phyloP scores from a whole-genome alignment of 1,140 invertebrate genomes.

The Trinorchestia longiramus region DNA sequence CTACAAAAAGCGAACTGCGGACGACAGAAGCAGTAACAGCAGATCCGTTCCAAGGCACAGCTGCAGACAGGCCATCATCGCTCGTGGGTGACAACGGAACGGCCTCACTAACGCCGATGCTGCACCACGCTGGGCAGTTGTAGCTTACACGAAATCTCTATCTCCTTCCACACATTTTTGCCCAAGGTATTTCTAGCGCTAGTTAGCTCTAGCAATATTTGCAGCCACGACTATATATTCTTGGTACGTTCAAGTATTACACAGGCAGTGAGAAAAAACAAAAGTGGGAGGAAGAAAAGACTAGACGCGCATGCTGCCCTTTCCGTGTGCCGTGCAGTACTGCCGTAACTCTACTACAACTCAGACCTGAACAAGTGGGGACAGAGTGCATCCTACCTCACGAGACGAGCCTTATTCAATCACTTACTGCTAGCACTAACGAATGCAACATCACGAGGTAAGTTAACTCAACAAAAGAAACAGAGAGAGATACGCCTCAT shows the following conservation, averaged over 20 bases:
- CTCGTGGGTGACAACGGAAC: neutral
- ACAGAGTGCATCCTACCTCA: neutral
- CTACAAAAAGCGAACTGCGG: neutral
- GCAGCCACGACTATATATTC: neutral
- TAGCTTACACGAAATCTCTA: neutral
- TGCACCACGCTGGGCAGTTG: neutral
- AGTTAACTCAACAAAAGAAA: slow-evolving; percentile 20
- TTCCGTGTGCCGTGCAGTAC: neutral
- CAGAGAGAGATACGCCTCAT: slow-evolving; percentile 1
- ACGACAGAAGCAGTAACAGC: neutral
- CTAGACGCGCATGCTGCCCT: neutral
- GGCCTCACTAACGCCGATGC: neutral
- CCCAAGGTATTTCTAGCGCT: neutral
- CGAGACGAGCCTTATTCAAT: neutral
- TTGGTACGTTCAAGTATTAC: neutral
- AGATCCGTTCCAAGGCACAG: slow-evolving; percentile 5
- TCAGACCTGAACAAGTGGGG: neutral
- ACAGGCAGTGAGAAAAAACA: neutral
- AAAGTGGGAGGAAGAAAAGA: neutral
- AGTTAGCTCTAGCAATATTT: neutral
- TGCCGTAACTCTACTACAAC: neutral
- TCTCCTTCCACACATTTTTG: neutral
- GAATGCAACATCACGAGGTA: neutral
- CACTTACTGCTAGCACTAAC: neutral
- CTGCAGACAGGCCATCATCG: neutral